Base-by-base conservation (phyloP, 2,797 vertebrate genomes). In the Diplodus puntazzo region DNA sequence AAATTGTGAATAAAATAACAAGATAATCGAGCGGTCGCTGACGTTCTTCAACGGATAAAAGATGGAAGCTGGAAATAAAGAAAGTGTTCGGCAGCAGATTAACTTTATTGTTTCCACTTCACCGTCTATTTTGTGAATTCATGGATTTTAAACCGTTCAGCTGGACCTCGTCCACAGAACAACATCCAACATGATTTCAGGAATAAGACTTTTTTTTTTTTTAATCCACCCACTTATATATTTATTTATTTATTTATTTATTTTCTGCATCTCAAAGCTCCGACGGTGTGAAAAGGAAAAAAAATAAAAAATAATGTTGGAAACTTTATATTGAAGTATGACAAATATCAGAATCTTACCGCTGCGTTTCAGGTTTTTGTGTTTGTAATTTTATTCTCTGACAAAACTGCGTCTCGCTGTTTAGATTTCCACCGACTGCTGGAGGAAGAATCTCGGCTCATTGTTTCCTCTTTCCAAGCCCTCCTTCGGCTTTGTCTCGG, bases 401-500 rank as follows among this genome's bases (percentile, higher is more conserved):
- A 69, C 18, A 13, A 63, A 34, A 69, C 27, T 11, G 42, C 62
- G 7, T 63, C 30, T 69, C 25, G 5, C 50, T 58, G 48, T 63
- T 43, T 6, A 62, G 45, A 54, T 71, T 74, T 75, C 11, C 42
- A 64, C 58, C 23, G 46, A 77, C 66, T 75, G 76, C 67, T 46
- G 69, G 7, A 66, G 49, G 10, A 79, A 60, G 58, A 72, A 75
- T 69, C 63, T 74, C 55, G 4, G 58, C 85, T 85, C 65, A 77
- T 79, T 90, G 84, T 84, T 74, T 81, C 65, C 68, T 73, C 27
- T 45, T 45, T 53, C 63, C 59, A 8, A 85, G 46, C 84, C 21
- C 69, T 79, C 69, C 21, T 2, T 42, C 49, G 55, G 69, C 88
- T 92, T 89, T 91, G 90, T 92, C 87, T 81, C 39, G 1, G 20